Conservation (phyloP, 1,140 invertebrate species). For the Dinoponera quadriceps region DNA sequence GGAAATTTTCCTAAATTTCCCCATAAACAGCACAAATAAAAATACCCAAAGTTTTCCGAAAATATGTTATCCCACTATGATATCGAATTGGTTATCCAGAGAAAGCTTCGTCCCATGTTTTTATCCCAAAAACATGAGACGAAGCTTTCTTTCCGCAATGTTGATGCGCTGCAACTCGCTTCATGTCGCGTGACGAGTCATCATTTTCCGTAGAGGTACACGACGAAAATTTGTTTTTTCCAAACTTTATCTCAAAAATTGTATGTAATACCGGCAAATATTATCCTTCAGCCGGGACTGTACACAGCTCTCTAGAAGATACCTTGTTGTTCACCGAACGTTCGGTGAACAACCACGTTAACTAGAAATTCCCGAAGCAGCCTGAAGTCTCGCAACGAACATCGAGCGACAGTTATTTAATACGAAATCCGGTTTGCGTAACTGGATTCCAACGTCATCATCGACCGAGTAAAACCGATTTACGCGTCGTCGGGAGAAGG, state of each 20-base stretch:
- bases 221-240: background rate
- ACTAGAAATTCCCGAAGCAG: constrained; percentile 39
- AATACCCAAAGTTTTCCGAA: too few species aligned
- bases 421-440: constrained; percentile 81
- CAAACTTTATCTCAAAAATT: background rate
- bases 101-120: too few species aligned
- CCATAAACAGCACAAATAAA: too few species aligned
- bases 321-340: background rate
- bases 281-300: background rate
- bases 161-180: too few species aligned
- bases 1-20: too few species aligned
- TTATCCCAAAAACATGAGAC: too few species aligned
- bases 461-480: constrained; percentile 77
- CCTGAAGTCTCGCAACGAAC: constrained; percentile 9
- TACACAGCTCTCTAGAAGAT: background rate
- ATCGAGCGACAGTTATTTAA: constrained; percentile 80
- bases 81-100: too few species aligned
- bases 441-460: constrained; percentile 81
- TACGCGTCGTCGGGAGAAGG: constrained; percentile 52
- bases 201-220: background rate
- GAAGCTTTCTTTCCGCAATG: too few species aligned
- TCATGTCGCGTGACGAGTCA: too few species aligned
- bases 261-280: background rate
- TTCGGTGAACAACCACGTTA: constrained; percentile 20
- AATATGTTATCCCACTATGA: too few species aligned